Base-by-base conservation (phyloP, 1,140 invertebrate genomes). In the Oryzaephilus surinamensis region DNA sequence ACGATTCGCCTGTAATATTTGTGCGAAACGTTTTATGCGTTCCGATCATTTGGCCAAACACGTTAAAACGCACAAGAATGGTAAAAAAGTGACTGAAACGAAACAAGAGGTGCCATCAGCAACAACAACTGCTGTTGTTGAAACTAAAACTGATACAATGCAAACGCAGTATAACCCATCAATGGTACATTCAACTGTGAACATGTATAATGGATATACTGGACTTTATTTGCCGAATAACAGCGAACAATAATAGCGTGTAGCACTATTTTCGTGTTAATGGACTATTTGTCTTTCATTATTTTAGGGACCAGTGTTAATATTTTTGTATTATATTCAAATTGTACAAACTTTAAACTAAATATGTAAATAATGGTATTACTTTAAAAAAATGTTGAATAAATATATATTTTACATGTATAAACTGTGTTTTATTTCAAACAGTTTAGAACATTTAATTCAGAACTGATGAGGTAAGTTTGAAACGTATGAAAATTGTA, bases 1-100 rank as follows among this genome's bases (percentile, higher is more conserved):
- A 38, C 71, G 83, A 1, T 88, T 88, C 55, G 66, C 70, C 1
- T 90, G 85, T 54, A 63, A 66, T 1, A 69, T 76, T 2, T 90
- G 86, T 52, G 69, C 69, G 2, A 89, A 90, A 54, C 65, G 77
- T 14, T 91, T 91, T 55, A 84, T 82, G 62, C 67, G 86, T 11
- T 88, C 84, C 15, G 87, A 91, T 57, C 86, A 91, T 57, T 64
- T 90, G 0, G 78, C 79, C 6, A 90, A 90, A 62, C 87, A 91
- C 58, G 68, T 81, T 20, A 86, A 86, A 48, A 86, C 84, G 0
- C 84, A 89, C 44, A 73, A 74, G 14, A 80, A 77, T 38, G 32
- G 30, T 11, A 58, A 57, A 27, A 53, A 40, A 29, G 33, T 29
- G 38, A 42, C n/a, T n/a, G n/a, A n/a, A n/a, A n/a, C n/a, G 10